A percentile compares a stretch with the other conserved stretches of the same genome.
These are phyloP conservation scores for Meleagris gallopavo DNA, from an alignment of 2,113 vertebrate genomes.

Conservation along the genomic window DNA sequence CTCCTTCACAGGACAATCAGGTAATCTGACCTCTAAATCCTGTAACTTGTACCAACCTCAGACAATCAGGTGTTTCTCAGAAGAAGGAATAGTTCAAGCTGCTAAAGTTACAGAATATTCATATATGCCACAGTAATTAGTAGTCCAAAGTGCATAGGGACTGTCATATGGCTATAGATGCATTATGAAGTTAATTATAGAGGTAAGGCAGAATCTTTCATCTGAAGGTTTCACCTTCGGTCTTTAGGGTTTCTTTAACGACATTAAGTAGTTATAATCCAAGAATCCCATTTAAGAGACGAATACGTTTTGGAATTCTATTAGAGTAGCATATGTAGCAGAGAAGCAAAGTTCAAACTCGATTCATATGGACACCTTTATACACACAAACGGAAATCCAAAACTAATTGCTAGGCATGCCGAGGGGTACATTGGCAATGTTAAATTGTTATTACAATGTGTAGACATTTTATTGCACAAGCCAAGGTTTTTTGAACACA, in stretches of 20 bases:
- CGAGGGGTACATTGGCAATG: neutral
- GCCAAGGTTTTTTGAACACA: conserved; percentile 3
- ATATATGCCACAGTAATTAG: neutral
- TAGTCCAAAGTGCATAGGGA: neutral
- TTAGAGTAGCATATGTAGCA: neutral
- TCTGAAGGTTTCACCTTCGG: neutral
- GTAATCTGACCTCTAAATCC: neutral
- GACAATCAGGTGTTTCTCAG: neutral
- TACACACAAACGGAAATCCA: neutral
- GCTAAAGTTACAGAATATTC: neutral
- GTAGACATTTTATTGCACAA: conserved; percentile 28
- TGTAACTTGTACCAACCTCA: neutral
- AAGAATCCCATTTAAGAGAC: neutral
- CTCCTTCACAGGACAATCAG: fast-evolving
- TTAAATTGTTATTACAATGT: conserved; percentile 3
- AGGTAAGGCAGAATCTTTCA: neutral
- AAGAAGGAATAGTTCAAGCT: neutral
- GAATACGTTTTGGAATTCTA: neutral
- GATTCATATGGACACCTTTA: neutral
- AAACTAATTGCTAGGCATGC: neutral
- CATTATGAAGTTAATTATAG: neutral
- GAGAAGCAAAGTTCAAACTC: neutral
- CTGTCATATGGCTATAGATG: neutral
- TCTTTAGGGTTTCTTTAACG: neutral
- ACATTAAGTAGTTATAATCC: neutral